A percentile compares a stretch with the other conserved stretches of the same genome.
phyloP scores from a whole-genome alignment of 2,888 invertebrate species.

The Orthosia cruda region DNA sequence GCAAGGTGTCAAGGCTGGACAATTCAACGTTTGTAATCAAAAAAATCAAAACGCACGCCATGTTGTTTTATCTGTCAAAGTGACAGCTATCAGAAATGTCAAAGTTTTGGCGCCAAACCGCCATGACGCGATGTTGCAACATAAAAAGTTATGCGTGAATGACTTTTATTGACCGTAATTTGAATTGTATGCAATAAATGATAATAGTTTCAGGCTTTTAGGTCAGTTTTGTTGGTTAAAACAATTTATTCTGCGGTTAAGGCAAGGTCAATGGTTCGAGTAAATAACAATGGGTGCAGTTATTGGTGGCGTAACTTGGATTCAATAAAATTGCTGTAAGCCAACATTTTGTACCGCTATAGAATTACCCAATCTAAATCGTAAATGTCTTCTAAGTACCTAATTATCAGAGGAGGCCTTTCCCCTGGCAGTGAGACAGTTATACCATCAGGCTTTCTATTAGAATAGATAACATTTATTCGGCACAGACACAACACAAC shows the following conservation, averaged over 20 bases:
- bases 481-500: no score
- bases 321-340: neutral
- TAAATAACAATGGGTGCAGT: conserved; percentile 29
- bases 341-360: no score
- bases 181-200: conserved; percentile 40
- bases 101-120: conserved; percentile 36
- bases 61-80: conserved; percentile 8
- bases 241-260: conserved; percentile 32
- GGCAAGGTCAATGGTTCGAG: conserved; percentile 42
- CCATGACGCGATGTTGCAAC: conserved; percentile 22
- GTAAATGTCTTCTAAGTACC: no score
- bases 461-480: no score
- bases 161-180: conserved; percentile 47
- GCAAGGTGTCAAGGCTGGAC: conserved; percentile 27
- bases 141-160: conserved; percentile 40
- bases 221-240: conserved; percentile 39
- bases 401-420: no score
- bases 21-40: neutral
- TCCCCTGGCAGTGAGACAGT: no score
- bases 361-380: no score
- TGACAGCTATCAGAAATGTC: conserved; percentile 34
- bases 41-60: neutral
- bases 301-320: conserved; percentile 17
- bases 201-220: conserved; percentile 19
- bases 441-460: no score